Conservation (phyloP, 2,888 invertebrate species). For the Bombyx huttoni region DNA sequence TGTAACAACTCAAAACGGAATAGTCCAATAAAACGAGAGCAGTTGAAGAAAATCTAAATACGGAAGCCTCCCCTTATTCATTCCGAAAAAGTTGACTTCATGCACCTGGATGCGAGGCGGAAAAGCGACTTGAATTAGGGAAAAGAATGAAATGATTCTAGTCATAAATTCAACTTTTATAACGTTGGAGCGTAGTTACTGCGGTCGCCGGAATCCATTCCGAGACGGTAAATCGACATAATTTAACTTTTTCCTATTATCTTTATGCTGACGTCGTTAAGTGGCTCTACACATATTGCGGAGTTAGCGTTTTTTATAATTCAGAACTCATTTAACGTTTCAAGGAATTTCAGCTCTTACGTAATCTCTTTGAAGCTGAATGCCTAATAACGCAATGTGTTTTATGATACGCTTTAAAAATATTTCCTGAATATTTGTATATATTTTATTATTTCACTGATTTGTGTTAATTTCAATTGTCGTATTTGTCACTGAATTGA, state of each 20-base stretch:
- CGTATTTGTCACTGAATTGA: too few relatives aligned
- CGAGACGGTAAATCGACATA: slow-evolving; percentile 47
- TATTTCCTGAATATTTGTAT: too few relatives aligned
- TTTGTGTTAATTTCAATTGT: too few relatives aligned
- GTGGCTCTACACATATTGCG: slow-evolving; percentile 50
- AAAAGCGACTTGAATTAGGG: slow-evolving; percentile 48
- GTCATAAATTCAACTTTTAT: slow-evolving; percentile 69
- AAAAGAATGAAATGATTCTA: slow-evolving; percentile 60
- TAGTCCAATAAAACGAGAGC: slow-evolving; percentile 42
- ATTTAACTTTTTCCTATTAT: slow-evolving; percentile 73
- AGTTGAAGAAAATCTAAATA: slow-evolving; percentile 31
- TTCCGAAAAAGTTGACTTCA: slow-evolving; percentile 53
- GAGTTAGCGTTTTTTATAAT: slow-evolving; percentile 41
- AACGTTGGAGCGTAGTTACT: slow-evolving; percentile 35
- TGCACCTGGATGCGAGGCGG: slow-evolving; percentile 55
- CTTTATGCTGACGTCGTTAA: slow-evolving; percentile 65
- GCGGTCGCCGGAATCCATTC: slow-evolving; percentile 17
- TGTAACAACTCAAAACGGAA: slow-evolving; percentile 41
- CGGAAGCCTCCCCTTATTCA: slow-evolving; percentile 32
- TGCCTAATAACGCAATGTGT: too few relatives aligned
- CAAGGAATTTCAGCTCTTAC: neutral
- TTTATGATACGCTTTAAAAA: too few relatives aligned
- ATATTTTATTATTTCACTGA: too few relatives aligned
- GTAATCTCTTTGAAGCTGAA: too few relatives aligned
- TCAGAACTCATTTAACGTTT: slow-evolving; percentile 19